Evolutionary conservation across 1,140 invertebrate species (phyloP).

Genomic region (Oncopodura yosiiana): DNA sequence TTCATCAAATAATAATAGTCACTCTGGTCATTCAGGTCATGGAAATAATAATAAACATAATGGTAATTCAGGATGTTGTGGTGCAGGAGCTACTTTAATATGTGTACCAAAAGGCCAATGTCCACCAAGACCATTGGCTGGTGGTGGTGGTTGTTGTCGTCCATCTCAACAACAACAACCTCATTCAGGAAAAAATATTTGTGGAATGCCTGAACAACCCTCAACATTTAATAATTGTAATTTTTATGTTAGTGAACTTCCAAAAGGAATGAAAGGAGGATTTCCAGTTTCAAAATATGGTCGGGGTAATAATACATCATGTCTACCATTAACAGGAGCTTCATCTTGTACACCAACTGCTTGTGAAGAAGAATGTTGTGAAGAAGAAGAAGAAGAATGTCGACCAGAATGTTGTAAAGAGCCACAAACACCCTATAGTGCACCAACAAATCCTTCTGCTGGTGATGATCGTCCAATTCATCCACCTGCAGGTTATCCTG

Average conservation of each 20-base stretch:
- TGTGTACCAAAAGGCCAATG: constrained; percentile 14
- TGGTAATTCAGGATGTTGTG: not conserved
- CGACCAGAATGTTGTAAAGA: not conserved
- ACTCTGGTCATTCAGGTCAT: too few relatives aligned
- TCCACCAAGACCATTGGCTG: not conserved
- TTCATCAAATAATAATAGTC: too few relatives aligned
- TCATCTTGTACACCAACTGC: too few relatives aligned
- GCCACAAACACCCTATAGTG: not conserved
- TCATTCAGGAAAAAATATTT: too few relatives aligned
- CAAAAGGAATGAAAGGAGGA: not conserved
- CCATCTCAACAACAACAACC: not conserved
- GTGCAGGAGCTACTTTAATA: constrained; percentile 3
- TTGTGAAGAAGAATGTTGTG: too few relatives aligned
- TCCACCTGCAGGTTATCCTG: constrained; percentile 19
- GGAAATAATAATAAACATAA: too few relatives aligned
- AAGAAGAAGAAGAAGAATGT: too few relatives aligned
- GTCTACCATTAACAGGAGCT: too few relatives aligned
- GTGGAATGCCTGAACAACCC: constrained; percentile 5
- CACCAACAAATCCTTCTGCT: not conserved
- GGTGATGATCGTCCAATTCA: constrained; percentile 8
- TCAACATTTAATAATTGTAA: constrained; percentile 23
- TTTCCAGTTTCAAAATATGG: not conserved
- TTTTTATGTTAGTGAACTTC: constrained; percentile 15
- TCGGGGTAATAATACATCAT: too few relatives aligned
- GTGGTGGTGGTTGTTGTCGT: not conserved